Base-by-base conservation (phyloP, 2,113 vertebrate species). In the Ptilorrhoa leucosticta region DNA sequence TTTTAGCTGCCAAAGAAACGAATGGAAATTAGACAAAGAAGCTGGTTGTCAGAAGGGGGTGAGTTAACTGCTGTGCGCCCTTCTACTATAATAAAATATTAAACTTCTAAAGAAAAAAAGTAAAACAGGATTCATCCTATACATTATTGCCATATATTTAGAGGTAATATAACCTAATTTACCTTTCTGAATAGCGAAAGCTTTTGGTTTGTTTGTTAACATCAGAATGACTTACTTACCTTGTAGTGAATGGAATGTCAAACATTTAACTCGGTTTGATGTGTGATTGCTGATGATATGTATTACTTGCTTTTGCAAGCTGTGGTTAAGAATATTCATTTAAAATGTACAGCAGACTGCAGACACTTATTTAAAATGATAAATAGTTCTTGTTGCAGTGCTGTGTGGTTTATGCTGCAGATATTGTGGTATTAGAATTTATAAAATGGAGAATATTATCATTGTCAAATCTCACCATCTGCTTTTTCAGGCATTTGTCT, bases 1-100 rank as follows among this genome's bases (percentile, higher is more conserved):
- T 97, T 98, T 98, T 97, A 97, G 70, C 95, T 98, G 97, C 96
- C 94, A 98, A 93, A 98, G 95, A 97, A 97, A 97, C 4, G 72
- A 97, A 97, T 60, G 79, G 73, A 97, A 97, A 97, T 97, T 95
- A 97, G 94, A 98, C 98, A 98, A 98, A 98, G 97, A 97, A 97
- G 93, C 84, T 87, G 83, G 47, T 97, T 97, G 91, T 97, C 91
- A 95, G 72, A 87, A 91, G 68, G 93, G 92, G 63, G 94, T 90
- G 96, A 97, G 91, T 93, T 94, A 96, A 94, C 86, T 95, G 94
- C 87, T 80, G 75, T 97, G 90, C 14, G 18, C 37, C 37, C 63
- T 97, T 97, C 68, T 48, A 83, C 83, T 87, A 26, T 70, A 90
- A 94, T 93, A 92, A 96, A 97, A 94, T 92, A 96, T 65, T 70